Evolutionary conservation across 2,888 invertebrate species (phyloP).

Genomic region (Eudemis profundana): DNA sequence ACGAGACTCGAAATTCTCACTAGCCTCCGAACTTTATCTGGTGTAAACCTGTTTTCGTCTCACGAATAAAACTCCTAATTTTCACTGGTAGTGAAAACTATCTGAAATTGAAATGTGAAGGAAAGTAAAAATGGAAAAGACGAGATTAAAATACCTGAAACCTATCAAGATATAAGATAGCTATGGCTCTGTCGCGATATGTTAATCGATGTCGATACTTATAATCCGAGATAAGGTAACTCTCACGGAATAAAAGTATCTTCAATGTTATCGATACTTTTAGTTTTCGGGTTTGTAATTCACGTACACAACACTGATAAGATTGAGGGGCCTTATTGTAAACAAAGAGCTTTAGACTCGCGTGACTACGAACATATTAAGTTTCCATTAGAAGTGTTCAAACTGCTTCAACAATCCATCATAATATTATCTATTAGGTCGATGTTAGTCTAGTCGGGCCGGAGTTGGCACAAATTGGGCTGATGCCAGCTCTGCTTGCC

Average conservation of each 20-base stretch:
- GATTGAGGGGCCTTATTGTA: background rate
- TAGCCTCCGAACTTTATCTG: conserved; percentile 6
- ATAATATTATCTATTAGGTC: conserved; percentile 50
- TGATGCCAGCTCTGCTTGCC: conserved; percentile 69
- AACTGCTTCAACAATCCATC: conserved; percentile 59
- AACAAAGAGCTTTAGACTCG: conserved; percentile 45
- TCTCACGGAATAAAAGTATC: conserved; percentile 51
- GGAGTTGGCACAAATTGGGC: conserved; percentile 70
- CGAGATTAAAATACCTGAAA: conserved; percentile 23
- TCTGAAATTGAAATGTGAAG: conserved; percentile 13
- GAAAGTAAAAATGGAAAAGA: conserved; percentile 32
- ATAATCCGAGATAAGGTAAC: conserved; percentile 61
- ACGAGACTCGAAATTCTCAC: conserved; percentile 7
- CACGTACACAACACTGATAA: conserved; percentile 32
- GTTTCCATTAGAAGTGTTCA: conserved; percentile 55
- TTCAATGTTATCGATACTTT: conserved; percentile 45
- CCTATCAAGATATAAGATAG: conserved; percentile 60
- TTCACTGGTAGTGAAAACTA: background rate
- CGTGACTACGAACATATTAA: conserved; percentile 52
- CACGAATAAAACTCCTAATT: background rate
- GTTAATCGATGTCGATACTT: conserved; percentile 73
- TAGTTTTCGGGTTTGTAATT: background rate
- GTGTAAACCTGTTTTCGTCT: conserved; percentile 4
- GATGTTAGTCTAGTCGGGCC: conserved; percentile 57
- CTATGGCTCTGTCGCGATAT: conserved; percentile 60